A percentile compares a stretch with the other conserved stretches of the same genome.
phyloP scores from a whole-genome alignment of 1,140 invertebrate species.

The Tenebrio molitor region DNA sequence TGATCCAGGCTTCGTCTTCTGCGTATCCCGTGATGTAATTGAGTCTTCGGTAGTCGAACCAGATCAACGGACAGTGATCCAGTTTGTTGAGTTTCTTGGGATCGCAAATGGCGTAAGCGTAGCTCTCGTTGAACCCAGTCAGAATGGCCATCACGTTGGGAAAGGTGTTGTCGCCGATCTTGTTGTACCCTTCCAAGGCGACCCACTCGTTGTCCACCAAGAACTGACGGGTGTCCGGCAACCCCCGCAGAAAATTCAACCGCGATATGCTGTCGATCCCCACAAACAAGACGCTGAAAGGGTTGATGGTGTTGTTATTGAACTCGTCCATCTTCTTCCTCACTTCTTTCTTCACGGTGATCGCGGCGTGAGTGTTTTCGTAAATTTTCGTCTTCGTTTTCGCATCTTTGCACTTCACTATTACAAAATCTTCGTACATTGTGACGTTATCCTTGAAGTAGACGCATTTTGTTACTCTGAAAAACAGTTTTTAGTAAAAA shows the following conservation, averaged over 20 bases:
- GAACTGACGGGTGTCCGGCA: constrained; percentile 79
- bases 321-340: constrained; percentile 48
- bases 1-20: constrained; percentile 74
- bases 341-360: constrained; percentile 60
- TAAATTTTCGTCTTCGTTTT: constrained; percentile 66
- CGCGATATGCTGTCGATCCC: constrained; percentile 87
- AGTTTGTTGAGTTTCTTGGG: constrained; percentile 68
- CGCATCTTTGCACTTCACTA: constrained; percentile 66
- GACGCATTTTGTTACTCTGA: constrained; percentile 65
- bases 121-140: constrained; percentile 72
- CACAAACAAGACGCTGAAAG: constrained; percentile 77
- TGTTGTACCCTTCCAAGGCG: constrained; percentile 72
- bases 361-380: constrained; percentile 70
- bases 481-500: too few relatives aligned
- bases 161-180: constrained; percentile 83
- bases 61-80: constrained; percentile 75
- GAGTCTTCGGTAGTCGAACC: constrained; percentile 72
- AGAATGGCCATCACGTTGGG: constrained; percentile 85
- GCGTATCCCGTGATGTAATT: constrained; percentile 77
- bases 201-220: constrained; percentile 69
- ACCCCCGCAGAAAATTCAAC: constrained; percentile 79
- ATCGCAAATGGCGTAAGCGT: constrained; percentile 68
- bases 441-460: constrained; percentile 65
- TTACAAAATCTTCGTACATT: constrained; percentile 64
- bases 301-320: constrained; percentile 48